Evolutionary conservation across 2,888 invertebrate genomes (phyloP).

Genomic region (Eudemis profundana): DNA sequence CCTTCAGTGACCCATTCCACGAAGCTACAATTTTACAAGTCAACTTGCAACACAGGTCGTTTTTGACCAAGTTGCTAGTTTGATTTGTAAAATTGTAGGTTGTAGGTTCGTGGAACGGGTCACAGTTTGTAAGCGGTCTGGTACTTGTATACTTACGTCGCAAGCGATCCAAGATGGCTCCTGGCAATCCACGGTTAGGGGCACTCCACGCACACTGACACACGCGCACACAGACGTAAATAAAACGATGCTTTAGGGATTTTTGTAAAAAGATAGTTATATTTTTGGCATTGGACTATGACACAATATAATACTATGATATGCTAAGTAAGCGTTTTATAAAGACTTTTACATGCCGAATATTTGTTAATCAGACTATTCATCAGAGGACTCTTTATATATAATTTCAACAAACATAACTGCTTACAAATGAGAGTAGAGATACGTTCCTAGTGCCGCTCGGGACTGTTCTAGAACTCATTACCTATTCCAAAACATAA

Average conservation of each 20-base stretch:
- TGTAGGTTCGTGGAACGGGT: no score
- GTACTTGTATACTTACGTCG: conserved; percentile 31
- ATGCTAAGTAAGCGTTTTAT: conserved; percentile 86
- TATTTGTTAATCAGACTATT: conserved; percentile 85
- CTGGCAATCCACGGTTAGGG: conserved; percentile 26
- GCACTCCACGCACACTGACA: conserved; percentile 33
- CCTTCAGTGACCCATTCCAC: no score
- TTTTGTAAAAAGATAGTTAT: conserved; percentile 86
- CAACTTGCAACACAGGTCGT: no score
- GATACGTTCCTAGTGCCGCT: conserved; percentile 74
- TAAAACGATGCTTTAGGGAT: conserved; percentile 81
- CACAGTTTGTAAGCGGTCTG: conserved; percentile 26
- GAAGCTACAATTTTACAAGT: no score
- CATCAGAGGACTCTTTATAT: conserved; percentile 84
- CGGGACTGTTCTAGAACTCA: conserved; percentile 76
- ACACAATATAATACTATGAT: conserved; percentile 86
- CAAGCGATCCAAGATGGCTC: conserved; percentile 26
- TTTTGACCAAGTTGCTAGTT: no score
- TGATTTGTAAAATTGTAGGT: no score
- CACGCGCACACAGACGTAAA: conserved; percentile 64
- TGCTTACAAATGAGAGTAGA: conserved; percentile 82
- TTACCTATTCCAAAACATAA: conserved; percentile 80
- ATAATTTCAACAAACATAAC: conserved; percentile 85
- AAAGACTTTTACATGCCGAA: conserved; percentile 86
- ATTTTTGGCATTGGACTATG: conserved; percentile 86